These are phyloP conservation scores for Alligator mississippiensis DNA, from an alignment of 2,113 vertebrate genomes.

Conservation along the genomic window DNA sequence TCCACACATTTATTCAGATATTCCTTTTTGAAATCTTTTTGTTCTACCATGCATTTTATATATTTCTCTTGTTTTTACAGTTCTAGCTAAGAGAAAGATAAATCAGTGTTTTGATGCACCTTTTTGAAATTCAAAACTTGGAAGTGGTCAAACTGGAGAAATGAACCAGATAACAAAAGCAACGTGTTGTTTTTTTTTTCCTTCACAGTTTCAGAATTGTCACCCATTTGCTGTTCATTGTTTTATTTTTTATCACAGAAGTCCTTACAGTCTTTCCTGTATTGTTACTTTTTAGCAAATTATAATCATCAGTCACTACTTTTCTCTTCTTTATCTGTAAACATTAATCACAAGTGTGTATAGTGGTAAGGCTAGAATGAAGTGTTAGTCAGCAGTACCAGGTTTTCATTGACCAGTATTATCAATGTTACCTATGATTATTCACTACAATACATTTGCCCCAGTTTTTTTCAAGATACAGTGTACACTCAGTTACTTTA, in stretches of 20 bases:
- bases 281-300: conserved; percentile 72
- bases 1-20: conserved; percentile 88
- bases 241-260: conserved; percentile 78
- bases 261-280: conserved; percentile 78
- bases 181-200: conserved; percentile 42
- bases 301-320: conserved; percentile 75
- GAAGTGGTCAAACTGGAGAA: conserved; percentile 83
- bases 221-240: conserved; percentile 71
- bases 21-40: conserved; percentile 72
- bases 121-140: conserved; percentile 87
- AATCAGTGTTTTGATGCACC: conserved; percentile 84
- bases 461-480: conserved; percentile 38
- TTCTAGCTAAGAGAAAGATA: conserved; percentile 81
- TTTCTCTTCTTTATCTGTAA: conserved; percentile 64
- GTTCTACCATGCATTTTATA: conserved; percentile 80
- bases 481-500: conserved; percentile 62
- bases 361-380: conserved; percentile 64
- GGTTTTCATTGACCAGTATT: conserved; percentile 65
- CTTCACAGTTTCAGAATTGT: conserved; percentile 61
- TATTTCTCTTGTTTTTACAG: conserved; percentile 81
- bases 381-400: conserved; percentile 63
- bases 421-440: conserved; percentile 53
- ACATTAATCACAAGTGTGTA: conserved; percentile 69
- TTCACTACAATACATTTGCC: conserved; percentile 63
- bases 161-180: conserved; percentile 78